Base-by-base conservation (phyloP, 2,888 invertebrate genomes). In the Diaperis boleti region DNA sequence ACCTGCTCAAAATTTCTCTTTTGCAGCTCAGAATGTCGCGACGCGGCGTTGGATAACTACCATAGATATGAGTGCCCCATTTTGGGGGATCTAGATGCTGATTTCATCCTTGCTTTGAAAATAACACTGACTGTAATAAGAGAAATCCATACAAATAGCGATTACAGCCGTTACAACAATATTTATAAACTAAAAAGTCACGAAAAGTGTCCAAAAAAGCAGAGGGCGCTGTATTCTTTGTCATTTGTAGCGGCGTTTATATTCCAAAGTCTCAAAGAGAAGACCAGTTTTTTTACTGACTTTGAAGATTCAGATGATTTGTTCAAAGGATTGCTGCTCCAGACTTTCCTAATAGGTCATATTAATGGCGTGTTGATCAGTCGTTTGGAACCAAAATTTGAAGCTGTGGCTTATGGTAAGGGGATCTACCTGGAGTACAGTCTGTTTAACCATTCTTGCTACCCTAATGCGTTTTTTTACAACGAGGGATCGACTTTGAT, bases 31-130 rank as follows among this genome's bases (percentile, higher is more conserved):
- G 77, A 82, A 41, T 94, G 94, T 75, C 84, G 83, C 66, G 78
- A 83, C 1, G 79, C 79, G 1, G 90, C 92, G 1, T 88, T 85
- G 83, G 79, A 84, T 29, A 83, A 85, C 15, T 92, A 90, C 78
- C 96, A 96, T 79, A 82, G 83, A 64, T 83, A 87, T 64, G 95
- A 95, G 82, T 95, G 95, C 75, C 77, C 83, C 1, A 80, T 92
- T 33, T 84, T 91, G 72, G 83, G 80, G 84, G 22, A 77, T 1
- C 3, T 49, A 13, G 8, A 20, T 2, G 18, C n/a, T 3, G 47
- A 13, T 39, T 22, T 47, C 6, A 79, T 89, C 17, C 80, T 90
- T 7, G 87, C 89, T 13, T 74, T 91, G 52, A 84, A 89, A 71
- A 85, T 87, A 67, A 70, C 31, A 15, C 35, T 10, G 66, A 68